phyloP scores from a whole-genome alignment of 2,113 vertebrate species.

The Callopanchax toddi region DNA sequence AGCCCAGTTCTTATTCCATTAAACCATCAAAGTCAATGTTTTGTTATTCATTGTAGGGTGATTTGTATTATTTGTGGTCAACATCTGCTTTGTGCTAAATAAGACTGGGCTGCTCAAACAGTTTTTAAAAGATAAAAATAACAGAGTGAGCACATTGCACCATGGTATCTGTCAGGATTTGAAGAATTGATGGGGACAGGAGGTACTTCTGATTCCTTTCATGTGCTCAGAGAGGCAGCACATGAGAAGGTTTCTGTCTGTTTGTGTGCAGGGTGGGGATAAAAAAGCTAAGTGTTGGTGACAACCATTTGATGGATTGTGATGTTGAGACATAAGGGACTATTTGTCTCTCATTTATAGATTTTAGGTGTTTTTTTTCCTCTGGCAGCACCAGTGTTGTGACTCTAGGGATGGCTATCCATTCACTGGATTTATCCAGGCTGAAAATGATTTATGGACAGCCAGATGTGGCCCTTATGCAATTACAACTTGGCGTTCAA shows the following conservation, averaged over 20 bases:
- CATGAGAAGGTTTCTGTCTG: conserved; percentile 19
- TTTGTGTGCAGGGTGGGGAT: background rate
- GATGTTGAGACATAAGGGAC: conserved; percentile 1
- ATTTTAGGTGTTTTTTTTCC: too few relatives aligned
- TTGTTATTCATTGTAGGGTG: too few relatives aligned
- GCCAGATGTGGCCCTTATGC: too few relatives aligned
- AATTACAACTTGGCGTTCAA: too few relatives aligned
- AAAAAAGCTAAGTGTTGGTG: background rate
- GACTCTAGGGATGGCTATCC: background rate
- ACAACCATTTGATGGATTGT: background rate
- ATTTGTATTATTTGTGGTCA: too few relatives aligned
- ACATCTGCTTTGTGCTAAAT: too few relatives aligned
- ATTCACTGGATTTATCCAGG: too few relatives aligned
- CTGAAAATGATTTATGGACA: too few relatives aligned
- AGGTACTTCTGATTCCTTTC: conserved; percentile 45
- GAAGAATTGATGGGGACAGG: conserved; percentile 16
- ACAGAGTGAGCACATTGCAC: background rate
- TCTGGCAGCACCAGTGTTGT: background rate
- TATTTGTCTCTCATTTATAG: background rate
- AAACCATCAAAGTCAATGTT: too few relatives aligned
- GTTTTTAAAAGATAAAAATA: conserved; percentile 36
- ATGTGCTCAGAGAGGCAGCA: conserved; percentile 33
- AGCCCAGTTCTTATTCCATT: too few relatives aligned
- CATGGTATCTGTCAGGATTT: conserved; percentile 25
- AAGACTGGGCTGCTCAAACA: background rate